These are phyloP conservation scores for Stomatorhinus walkeri DNA, from an alignment of 2,797 vertebrate genomes.

Conservation along the genomic window DNA sequence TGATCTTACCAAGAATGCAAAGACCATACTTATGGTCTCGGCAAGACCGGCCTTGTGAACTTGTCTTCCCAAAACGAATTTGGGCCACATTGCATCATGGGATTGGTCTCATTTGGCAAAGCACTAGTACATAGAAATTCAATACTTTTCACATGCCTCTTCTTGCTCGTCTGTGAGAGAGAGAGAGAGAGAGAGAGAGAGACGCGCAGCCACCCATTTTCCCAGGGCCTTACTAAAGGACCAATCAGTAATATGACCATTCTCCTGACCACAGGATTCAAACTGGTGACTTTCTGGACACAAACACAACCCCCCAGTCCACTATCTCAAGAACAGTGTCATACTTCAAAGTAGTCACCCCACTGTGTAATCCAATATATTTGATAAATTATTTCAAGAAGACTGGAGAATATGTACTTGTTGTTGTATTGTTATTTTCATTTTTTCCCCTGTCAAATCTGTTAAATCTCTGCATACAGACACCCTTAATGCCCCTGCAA, in stretches of 20 bases:
- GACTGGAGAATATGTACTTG: background rate
- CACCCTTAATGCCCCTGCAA: background rate
- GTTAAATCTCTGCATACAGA: background rate
- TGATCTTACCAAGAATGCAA: background rate
- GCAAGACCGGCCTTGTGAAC: background rate
- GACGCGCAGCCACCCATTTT: background rate
- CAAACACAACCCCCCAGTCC: background rate
- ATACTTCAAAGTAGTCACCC: background rate
- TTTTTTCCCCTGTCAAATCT: background rate
- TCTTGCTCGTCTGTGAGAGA: background rate
- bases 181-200: too few relatives aligned
- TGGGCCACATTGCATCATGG: background rate
- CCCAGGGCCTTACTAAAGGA: background rate
- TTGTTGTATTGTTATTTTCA: background rate
- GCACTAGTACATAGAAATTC: background rate
- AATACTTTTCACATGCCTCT: background rate
- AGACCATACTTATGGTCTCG: background rate
- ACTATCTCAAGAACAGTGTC: background rate
- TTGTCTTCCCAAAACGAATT: background rate
- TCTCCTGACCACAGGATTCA: background rate
- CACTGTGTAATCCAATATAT: background rate
- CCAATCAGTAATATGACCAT: background rate
- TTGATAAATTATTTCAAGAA: background rate
- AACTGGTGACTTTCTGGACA: background rate
- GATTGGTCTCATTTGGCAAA: background rate